Conservation (phyloP, 1,140 invertebrate species). For the Neodiprion virginianus region DNA sequence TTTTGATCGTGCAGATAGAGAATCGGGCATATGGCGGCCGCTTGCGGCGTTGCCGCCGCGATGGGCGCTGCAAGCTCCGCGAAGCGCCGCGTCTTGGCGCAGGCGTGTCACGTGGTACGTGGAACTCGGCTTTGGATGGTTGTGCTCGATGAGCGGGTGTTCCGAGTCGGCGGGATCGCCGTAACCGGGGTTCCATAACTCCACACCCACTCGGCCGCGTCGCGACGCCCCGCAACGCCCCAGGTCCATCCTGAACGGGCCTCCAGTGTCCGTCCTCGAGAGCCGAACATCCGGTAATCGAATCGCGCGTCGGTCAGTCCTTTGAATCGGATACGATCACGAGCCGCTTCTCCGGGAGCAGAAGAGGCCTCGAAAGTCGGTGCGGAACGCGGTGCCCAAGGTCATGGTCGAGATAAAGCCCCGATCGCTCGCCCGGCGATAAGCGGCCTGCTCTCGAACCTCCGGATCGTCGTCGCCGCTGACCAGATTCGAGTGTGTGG, state of each 20-base stretch:
- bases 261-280: neutral
- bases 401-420: slow-evolving; percentile 54
- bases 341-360: neutral
- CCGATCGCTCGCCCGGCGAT: slow-evolving; percentile 29
- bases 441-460: slow-evolving; percentile 26
- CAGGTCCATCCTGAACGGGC: slow-evolving; percentile 27
- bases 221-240: slow-evolving; percentile 39
- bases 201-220: slow-evolving; percentile 30
- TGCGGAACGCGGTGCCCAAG: slow-evolving; percentile 33
- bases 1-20: too few relatives aligned
- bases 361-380: slow-evolving; percentile 2
- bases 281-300: slow-evolving; percentile 45
- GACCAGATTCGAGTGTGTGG: slow-evolving; percentile 33
- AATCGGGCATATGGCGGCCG: neutral
- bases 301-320: slow-evolving; percentile 40
- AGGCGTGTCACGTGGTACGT: slow-evolving; percentile 47
- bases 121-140: slow-evolving; percentile 48
- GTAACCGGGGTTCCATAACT: slow-evolving; percentile 24
- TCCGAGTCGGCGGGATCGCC: slow-evolving; percentile 1
- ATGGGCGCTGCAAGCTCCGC: slow-evolving; percentile 58
- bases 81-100: slow-evolving; percentile 42
- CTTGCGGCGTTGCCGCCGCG: slow-evolving; percentile 28
- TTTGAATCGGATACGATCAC: slow-evolving; percentile 12
- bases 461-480: neutral
- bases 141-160: neutral